A percentile compares a stretch with the other conserved stretches of the same genome.
Conservation (phyloP, 2,888 invertebrate species). For the Meloe dianella region DNA sequence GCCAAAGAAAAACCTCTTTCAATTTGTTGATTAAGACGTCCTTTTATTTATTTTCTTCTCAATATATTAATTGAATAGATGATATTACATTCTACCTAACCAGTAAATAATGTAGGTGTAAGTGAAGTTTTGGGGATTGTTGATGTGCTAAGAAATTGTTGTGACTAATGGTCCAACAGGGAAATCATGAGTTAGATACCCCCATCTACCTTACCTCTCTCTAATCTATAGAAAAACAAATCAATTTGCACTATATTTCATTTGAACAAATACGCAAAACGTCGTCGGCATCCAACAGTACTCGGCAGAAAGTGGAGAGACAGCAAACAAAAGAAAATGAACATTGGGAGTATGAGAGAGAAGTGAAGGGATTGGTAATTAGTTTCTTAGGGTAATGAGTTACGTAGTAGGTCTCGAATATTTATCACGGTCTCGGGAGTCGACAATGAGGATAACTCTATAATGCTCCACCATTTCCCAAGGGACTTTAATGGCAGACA, state of each 20-base stretch:
- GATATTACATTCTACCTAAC: background rate
- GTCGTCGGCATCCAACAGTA: slow-evolving; percentile 27
- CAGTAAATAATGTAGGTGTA: background rate
- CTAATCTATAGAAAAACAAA: slow-evolving; percentile 38
- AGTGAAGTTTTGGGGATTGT: background rate
- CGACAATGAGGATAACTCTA: slow-evolving; percentile 52
- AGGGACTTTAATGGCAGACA: slow-evolving; percentile 18
- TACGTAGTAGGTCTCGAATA: slow-evolving; percentile 53
- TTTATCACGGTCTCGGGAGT: slow-evolving; percentile 54
- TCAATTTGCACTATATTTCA: slow-evolving; percentile 37
- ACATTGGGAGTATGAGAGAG: slow-evolving; percentile 2
- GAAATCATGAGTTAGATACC: slow-evolving; percentile 39
- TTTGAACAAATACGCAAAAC: slow-evolving; percentile 30
- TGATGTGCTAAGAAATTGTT: slow-evolving; percentile 33
- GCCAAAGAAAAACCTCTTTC: background rate
- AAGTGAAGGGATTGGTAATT: slow-evolving; percentile 45
- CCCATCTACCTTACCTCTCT: background rate
- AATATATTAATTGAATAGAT: background rate
- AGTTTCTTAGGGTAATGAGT: slow-evolving; percentile 54
- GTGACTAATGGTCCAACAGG: slow-evolving; percentile 36
- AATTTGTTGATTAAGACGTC: background rate
- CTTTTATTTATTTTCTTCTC: background rate
- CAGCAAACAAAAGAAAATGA: background rate
- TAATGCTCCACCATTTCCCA: slow-evolving; percentile 40
- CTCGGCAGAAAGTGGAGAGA: slow-evolving; percentile 19